Percentiles rank a stretch among this genome's conserved stretches.
Evolutionary conservation across 1,140 invertebrate species (phyloP).

Genomic region (Goniozus legneri): DNA sequence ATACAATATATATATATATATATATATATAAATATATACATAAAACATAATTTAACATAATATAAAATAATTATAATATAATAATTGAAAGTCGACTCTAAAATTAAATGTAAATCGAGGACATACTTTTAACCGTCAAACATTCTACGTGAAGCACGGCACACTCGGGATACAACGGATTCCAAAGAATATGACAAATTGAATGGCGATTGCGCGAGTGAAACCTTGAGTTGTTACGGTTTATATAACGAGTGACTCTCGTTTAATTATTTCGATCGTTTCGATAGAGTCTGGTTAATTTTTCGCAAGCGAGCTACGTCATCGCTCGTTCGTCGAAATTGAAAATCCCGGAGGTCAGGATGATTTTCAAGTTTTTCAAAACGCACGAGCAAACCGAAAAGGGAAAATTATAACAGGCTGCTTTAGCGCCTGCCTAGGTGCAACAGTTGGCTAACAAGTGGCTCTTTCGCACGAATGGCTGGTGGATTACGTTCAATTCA

Average conservation of each 20-base stretch:
- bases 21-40: neutral
- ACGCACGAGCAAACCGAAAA: too few species aligned
- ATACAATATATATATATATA: slow-evolving; percentile 31
- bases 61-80: slow-evolving; percentile 15
- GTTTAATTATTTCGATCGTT: neutral
- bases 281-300: neutral
- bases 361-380: too few species aligned
- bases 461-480: slow-evolving; percentile 32
- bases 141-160: slow-evolving; percentile 9
- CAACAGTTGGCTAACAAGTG: slow-evolving; percentile 49
- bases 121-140: slow-evolving; percentile 18
- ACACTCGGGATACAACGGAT: slow-evolving; percentile 21
- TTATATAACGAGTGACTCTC: neutral
- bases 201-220: slow-evolving; percentile 16
- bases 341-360: neutral
- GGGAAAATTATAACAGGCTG: slow-evolving; percentile 25
- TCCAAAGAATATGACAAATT: slow-evolving; percentile 6
- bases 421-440: slow-evolving; percentile 28
- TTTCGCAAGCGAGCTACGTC: neutral
- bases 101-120: slow-evolving; percentile 52
- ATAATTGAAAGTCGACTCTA: slow-evolving; percentile 54
- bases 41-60: neutral
- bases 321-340: neutral
- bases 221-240: slow-evolving; percentile 17
- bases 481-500: slow-evolving; percentile 23